Evolutionary conservation across 2,888 invertebrate genomes (phyloP), one percentile per base, ranked within the genome.

Genomic region (Pollenia angustigena): DNA sequence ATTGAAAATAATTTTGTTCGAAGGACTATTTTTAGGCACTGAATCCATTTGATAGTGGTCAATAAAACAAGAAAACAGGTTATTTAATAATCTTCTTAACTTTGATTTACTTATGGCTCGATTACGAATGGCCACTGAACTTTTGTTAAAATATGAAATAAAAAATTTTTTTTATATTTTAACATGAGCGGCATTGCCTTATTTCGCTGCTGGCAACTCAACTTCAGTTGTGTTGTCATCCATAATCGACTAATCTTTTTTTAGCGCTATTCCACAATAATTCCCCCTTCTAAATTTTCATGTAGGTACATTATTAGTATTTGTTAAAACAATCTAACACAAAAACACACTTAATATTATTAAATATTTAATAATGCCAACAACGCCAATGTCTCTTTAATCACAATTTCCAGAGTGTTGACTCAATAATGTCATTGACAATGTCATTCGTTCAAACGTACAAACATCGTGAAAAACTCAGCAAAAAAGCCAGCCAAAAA

Each of bases 371-470:
- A 81, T 58, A 54, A 48, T 16, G 40, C 64, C 54, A 72, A 64
- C 48, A 54, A 64, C 62, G 32, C 32, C 32, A 32, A 50, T 56
- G 23, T 69, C 52, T 40, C 76, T 76, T 82, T 82, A 69, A 82
- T 18, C 54, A 76, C 68, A 76, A 62, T 76, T 62, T 82, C 46
- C 69, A 54, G 40, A 62, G 82, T 82, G 82, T 82, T 82, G 82
- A 82, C 82, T 82, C 75, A 79, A 84, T 81, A 81, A 78, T 88
- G 88, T 86, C 88, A 88, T 88, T 88, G 88, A 87, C 88, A 88
- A 88, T 88, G 88, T 88, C 88, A 88, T 88, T 81, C 68, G 56
- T 62, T 54, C 16, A 56, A 80, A 62, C 52, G 23, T 42, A 68
- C 18, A 78, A 40, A 56, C 68, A 66, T 40, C 14, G 68, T 42